These are phyloP conservation scores for Ephestia elutella DNA, from an alignment of 1,140 invertebrate genomes.

Conservation along the genomic window DNA sequence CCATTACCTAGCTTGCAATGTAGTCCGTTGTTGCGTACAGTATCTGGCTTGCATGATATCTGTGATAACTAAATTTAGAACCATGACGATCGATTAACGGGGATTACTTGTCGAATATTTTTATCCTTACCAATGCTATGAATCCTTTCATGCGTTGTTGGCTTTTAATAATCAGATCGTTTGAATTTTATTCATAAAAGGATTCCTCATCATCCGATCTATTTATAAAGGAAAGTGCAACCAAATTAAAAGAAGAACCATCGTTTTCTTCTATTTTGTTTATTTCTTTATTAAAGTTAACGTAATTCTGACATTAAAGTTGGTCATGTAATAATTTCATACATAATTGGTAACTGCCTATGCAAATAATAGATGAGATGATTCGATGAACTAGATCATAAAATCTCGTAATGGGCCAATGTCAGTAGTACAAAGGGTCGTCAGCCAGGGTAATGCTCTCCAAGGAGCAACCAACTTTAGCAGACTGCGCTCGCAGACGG, in stretches of 20 bases:
- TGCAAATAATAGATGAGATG: too few species aligned
- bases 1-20: constrained; percentile 37
- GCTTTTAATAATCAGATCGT: too few species aligned
- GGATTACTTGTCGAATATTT: constrained; percentile 4
- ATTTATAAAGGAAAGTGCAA: too few species aligned
- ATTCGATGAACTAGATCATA: neutral
- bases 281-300: too few species aligned
- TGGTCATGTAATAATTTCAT: too few species aligned
- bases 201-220: too few species aligned
- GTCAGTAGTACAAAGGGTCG: constrained; percentile 1
- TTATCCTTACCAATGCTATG: neutral
- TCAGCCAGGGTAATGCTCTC: constrained; percentile 15
- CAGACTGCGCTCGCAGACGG: constrained; percentile 23
- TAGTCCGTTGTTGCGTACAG: constrained; percentile 15
- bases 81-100: constrained; percentile 17
- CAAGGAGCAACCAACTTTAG: constrained; percentile 18
- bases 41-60: constrained; percentile 17
- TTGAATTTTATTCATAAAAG: constrained; percentile 1
- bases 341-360: too few species aligned
- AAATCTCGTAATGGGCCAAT: neutral
- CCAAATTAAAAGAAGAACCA: too few species aligned
- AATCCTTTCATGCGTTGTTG: neutral
- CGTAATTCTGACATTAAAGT: too few species aligned
- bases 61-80: constrained; percentile 20
- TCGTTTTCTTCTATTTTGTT: too few species aligned